Conservation (phyloP, 2,888 invertebrate genomes). For the Pyrochroa serraticornis region DNA sequence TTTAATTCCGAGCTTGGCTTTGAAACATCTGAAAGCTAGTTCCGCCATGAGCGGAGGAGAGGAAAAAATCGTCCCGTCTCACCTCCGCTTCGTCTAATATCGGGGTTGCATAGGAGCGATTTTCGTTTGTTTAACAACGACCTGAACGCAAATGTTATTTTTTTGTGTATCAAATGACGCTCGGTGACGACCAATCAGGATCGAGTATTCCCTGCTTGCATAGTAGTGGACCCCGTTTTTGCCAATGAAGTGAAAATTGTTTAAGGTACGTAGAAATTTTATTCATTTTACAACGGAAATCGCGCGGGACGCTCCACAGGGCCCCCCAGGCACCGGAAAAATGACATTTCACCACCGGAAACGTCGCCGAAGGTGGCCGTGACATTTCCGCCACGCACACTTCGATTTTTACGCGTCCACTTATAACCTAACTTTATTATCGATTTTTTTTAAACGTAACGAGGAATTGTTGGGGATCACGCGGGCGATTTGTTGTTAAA, state of each 20-base stretch:
- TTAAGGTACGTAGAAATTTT: slow-evolving; percentile 60
- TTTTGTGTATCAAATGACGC: slow-evolving; percentile 60
- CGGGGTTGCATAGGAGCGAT: slow-evolving; percentile 2
- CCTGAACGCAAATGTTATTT: slow-evolving; percentile 57
- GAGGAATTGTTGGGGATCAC: not conserved
- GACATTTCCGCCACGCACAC: slow-evolving; percentile 8
- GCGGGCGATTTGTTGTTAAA: not conserved
- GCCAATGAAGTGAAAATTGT: slow-evolving; percentile 59
- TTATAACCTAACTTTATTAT: slow-evolving; percentile 58
- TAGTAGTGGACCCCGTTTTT: slow-evolving; percentile 58
- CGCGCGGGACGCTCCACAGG: slow-evolving; percentile 51
- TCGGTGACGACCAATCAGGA: slow-evolving; percentile 54
- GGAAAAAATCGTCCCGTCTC: slow-evolving; percentile 12
- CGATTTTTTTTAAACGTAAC: slow-evolving; percentile 49
- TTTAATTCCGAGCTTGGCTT: slow-evolving; percentile 16
- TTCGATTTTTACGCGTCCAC: slow-evolving; percentile 44
- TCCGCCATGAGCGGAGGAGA: slow-evolving; percentile 19
- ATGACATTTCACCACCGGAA: slow-evolving; percentile 37
- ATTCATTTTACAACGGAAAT: slow-evolving; percentile 59
- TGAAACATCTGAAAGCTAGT: slow-evolving; percentile 13
- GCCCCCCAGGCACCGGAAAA: slow-evolving; percentile 41
- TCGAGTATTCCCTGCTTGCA: slow-evolving; percentile 55
- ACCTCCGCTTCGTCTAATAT: slow-evolving; percentile 5
- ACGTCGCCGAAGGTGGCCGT: slow-evolving; percentile 3
- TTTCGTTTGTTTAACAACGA: slow-evolving; percentile 33